Conservation (phyloP, 2,888 invertebrate species). For the Ectemnius lituratus region DNA sequence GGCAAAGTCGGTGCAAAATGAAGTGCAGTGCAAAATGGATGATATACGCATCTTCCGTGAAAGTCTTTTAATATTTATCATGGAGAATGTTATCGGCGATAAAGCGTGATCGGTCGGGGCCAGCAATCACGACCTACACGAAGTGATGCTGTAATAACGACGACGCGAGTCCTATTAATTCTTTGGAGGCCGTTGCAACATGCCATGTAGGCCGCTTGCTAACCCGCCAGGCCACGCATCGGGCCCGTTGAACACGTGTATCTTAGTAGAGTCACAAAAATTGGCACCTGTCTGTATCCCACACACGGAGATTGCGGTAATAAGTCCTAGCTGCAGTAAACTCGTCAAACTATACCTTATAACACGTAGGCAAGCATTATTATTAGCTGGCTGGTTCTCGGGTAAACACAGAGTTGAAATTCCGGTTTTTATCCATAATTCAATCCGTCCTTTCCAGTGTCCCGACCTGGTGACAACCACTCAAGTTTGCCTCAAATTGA, state of each 20-base stretch:
- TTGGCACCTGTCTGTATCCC: constrained; percentile 32
- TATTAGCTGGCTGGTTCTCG: too few species aligned
- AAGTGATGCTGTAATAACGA: constrained; percentile 42
- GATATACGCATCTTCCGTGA: constrained; percentile 5
- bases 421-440: constrained; percentile 7
- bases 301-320: constrained; percentile 25
- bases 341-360: constrained; percentile 12
- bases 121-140: constrained; percentile 43
- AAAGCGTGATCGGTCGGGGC: constrained; percentile 19
- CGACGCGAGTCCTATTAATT: constrained; percentile 36
- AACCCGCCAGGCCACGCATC: constrained; percentile 25
- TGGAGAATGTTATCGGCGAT: constrained; percentile 13
- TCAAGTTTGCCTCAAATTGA: background rate
- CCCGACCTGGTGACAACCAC: background rate
- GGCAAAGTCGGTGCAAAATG: too few species aligned
- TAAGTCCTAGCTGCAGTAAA: constrained; percentile 18
- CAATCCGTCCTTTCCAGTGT: background rate
- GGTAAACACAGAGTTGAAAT: constrained; percentile 16
- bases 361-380: background rate
- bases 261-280: constrained; percentile 31
- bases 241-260: constrained; percentile 26
- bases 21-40: background rate
- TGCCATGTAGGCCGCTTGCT: constrained; percentile 40
- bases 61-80: constrained; percentile 13
- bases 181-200: constrained; percentile 45